Percentiles rank a stretch among this genome's conserved stretches.
phyloP scores from a whole-genome alignment of 2,888 invertebrate species.

The Erebia epiphron region DNA sequence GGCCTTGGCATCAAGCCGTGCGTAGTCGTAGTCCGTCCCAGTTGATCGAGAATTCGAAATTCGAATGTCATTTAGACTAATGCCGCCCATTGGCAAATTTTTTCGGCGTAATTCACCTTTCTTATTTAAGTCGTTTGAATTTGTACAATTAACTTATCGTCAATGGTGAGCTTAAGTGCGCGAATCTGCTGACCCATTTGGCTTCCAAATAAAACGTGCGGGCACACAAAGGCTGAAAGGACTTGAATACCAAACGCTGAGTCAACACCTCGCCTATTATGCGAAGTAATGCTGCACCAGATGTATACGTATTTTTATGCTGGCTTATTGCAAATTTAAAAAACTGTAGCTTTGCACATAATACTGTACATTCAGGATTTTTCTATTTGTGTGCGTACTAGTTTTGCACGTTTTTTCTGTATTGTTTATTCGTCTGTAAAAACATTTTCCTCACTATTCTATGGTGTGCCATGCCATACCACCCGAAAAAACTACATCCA shows the following conservation, averaged over 20 bases:
- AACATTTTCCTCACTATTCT: not conserved
- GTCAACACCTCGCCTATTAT: slow-evolving; percentile 61
- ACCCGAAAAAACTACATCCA: not conserved
- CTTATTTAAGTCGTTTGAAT: too few species aligned
- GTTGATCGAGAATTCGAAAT: too few species aligned
- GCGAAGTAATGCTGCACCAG: slow-evolving; percentile 41
- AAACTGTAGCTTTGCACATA: slow-evolving; percentile 12
- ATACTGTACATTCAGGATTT: not conserved
- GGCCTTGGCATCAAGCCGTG: too few species aligned
- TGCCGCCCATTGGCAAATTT: too few species aligned
- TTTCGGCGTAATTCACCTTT: too few species aligned
- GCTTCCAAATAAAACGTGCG: slow-evolving; percentile 67
- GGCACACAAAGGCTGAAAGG: slow-evolving; percentile 43
- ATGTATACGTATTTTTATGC: slow-evolving; percentile 41
- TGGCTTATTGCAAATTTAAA: slow-evolving; percentile 31
- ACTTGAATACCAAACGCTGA: slow-evolving; percentile 67
- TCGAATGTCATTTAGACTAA: too few species aligned
- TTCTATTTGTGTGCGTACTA: not conserved
- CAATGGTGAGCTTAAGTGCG: slow-evolving; percentile 43
- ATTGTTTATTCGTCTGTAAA: not conserved
- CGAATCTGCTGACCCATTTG: slow-evolving; percentile 71
- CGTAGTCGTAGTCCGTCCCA: too few species aligned
- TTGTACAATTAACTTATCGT: too few species aligned
- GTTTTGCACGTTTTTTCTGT: slow-evolving; percentile 1
- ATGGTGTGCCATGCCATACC: not conserved